Evolutionary conservation across 2,113 vertebrate species (phyloP).

Genomic region (Leucopsar rothschildi): DNA sequence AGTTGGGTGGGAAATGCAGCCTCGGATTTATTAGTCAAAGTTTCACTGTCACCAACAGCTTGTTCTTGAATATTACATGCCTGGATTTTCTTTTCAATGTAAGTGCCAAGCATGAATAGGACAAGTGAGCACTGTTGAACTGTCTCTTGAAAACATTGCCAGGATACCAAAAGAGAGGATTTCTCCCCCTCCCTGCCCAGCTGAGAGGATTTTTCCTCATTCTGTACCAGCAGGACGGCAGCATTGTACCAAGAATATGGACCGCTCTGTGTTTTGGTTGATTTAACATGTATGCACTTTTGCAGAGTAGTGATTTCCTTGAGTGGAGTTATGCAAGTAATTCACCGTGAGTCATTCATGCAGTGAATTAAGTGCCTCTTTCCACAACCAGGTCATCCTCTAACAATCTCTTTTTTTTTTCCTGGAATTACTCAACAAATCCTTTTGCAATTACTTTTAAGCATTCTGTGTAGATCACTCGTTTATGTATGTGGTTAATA

Average conservation of each 20-base stretch:
- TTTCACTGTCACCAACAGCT: neutral
- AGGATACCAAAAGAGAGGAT: neutral
- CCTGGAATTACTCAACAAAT: slow-evolving; percentile 23
- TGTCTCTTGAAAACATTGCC: neutral
- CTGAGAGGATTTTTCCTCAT: neutral
- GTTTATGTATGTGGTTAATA: neutral
- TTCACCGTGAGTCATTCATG: slow-evolving; percentile 52
- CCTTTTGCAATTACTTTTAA: slow-evolving; percentile 38
- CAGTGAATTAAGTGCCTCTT: slow-evolving; percentile 56
- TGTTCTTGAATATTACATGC: neutral
- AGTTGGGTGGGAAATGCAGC: neutral
- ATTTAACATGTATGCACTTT: slow-evolving; percentile 49
- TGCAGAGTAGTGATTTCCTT: slow-evolving; percentile 29
- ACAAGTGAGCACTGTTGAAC: fast-evolving
- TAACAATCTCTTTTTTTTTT: neutral
- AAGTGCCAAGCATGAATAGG: neutral
- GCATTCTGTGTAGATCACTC: neutral
- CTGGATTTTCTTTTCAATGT: neutral
- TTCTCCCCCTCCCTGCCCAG: neutral
- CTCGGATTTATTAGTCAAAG: slow-evolving; percentile 13
- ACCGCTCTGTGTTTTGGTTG: slow-evolving; percentile 24
- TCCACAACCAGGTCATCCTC: slow-evolving; percentile 29
- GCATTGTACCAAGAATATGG: slow-evolving; percentile 2
- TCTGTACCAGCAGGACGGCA: neutral
- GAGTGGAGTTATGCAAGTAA: slow-evolving; percentile 52